phyloP scores from a whole-genome alignment of 2,888 invertebrate species.

The Mystacides longicornis region DNA sequence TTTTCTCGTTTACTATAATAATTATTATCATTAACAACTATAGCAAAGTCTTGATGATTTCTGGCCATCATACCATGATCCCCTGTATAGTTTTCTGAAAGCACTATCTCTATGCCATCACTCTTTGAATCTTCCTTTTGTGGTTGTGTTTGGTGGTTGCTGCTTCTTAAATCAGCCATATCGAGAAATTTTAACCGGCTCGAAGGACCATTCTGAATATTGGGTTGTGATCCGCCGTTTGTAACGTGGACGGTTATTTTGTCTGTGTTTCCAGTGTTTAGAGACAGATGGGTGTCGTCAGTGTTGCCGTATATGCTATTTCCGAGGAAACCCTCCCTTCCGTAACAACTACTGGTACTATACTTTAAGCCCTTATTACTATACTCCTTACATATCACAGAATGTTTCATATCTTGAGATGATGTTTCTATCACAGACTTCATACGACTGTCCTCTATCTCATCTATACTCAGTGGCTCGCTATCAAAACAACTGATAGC shows the following conservation, averaged over 20 bases:
- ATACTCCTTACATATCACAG: slow-evolving; percentile 20
- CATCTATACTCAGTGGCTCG: slow-evolving; percentile 3
- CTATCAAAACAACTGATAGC: no score
- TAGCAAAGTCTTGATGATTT: slow-evolving; percentile 1
- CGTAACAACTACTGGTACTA: slow-evolving; percentile 12
- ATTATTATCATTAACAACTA: slow-evolving; percentile 14
- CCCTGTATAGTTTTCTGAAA: not conserved
- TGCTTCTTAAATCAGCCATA: not conserved
- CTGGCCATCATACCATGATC: not conserved
- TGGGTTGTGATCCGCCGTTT: no score
- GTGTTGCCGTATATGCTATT: no score
- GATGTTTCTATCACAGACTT: slow-evolving; percentile 20
- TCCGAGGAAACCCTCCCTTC: slow-evolving; percentile 9
- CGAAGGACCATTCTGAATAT: no score
- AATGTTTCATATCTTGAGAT: slow-evolving; percentile 16
- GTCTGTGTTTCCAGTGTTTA: no score
- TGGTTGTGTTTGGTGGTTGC: not conserved
- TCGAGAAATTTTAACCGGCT: no score
- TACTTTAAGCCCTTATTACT: slow-evolving; percentile 8
- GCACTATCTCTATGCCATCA: no score
- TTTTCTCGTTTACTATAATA: no score
- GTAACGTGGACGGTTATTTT: no score
- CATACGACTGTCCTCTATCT: slow-evolving; percentile 4
- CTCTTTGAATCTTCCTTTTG: not conserved
- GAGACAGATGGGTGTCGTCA: no score